Evolutionary conservation across 1,140 invertebrate genomes (phyloP).

Genomic region (Papilio machaon): DNA sequence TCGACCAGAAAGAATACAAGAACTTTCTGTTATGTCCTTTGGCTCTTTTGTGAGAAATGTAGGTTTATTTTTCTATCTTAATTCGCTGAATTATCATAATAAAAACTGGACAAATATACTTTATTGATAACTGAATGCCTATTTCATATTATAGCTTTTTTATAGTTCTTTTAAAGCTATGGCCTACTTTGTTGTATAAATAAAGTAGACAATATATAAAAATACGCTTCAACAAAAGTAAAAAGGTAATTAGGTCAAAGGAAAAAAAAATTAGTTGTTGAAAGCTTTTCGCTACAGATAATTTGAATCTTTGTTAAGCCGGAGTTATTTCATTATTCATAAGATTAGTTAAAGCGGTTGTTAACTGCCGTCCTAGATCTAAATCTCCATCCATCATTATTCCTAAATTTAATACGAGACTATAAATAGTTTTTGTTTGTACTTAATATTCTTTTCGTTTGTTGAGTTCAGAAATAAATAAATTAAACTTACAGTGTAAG

Average conservation of each 20-base stretch:
- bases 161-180: conserved; percentile 16
- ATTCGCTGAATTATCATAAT: conserved; percentile 9
- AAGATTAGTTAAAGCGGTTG: background rate
- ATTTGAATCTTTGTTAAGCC: conserved; percentile 12
- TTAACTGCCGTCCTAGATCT: background rate
- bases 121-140: conserved; percentile 8
- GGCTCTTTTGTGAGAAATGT: conserved; percentile 1
- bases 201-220: background rate
- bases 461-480: conserved; percentile 25
- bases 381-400: no score
- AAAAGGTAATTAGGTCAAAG: conserved; percentile 1
- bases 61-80: conserved; percentile 7
- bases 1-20: background rate
- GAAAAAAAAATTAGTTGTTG: background rate
- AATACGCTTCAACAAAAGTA: background rate
- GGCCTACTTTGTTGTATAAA: conserved; percentile 5
- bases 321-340: conserved; percentile 1
- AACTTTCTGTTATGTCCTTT: background rate
- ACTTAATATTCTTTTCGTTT: no score
- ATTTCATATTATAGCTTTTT: background rate
- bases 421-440: no score
- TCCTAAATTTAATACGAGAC: background rate
- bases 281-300: background rate
- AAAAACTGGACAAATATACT: conserved; percentile 17
- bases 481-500: conserved; percentile 16